Conservation (phyloP, 2,888 invertebrate genomes). For the Endomychus coccineus region DNA sequence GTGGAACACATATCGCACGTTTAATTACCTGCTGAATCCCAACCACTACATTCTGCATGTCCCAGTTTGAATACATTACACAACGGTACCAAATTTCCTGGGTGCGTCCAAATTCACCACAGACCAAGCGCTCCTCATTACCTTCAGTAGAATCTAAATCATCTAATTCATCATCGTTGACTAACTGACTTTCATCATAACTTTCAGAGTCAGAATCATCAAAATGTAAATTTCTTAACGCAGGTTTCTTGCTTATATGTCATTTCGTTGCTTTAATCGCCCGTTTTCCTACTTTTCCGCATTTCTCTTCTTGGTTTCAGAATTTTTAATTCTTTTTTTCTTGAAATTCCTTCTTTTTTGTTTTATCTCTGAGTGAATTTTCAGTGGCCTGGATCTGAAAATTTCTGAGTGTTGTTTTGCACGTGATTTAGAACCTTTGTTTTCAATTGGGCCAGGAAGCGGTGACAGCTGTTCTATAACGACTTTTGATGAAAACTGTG, state of each 20-base stretch:
- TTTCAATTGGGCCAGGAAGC: too few species aligned
- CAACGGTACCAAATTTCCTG: too few species aligned
- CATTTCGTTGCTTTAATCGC: not conserved
- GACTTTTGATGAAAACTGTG: not conserved
- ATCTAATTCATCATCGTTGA: not conserved
- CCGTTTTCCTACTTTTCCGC: too few species aligned
- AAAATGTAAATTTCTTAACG: not conserved
- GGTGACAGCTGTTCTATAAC: too few species aligned
- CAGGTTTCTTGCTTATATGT: conserved; percentile 1
- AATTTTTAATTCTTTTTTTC: not conserved
- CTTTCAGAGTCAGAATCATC: not conserved
- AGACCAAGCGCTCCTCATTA: conserved; percentile 1
- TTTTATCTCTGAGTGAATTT: conserved; percentile 6
- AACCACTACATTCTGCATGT: conserved; percentile 1
- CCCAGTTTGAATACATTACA: conserved; percentile 2
- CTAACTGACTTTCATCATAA: too few species aligned
- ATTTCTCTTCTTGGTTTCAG: too few species aligned
- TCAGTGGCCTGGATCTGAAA: conserved; percentile 14
- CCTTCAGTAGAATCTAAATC: too few species aligned
- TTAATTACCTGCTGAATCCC: conserved; percentile 2
- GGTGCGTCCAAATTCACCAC: too few species aligned
- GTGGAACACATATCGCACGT: not conserved
- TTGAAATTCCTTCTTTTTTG: conserved; percentile 9
- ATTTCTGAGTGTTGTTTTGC: conserved; percentile 13
- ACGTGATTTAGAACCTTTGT: conserved; percentile 9